Conservation (phyloP, 2,888 invertebrate species). For the Dexiosoma caninum region DNA sequence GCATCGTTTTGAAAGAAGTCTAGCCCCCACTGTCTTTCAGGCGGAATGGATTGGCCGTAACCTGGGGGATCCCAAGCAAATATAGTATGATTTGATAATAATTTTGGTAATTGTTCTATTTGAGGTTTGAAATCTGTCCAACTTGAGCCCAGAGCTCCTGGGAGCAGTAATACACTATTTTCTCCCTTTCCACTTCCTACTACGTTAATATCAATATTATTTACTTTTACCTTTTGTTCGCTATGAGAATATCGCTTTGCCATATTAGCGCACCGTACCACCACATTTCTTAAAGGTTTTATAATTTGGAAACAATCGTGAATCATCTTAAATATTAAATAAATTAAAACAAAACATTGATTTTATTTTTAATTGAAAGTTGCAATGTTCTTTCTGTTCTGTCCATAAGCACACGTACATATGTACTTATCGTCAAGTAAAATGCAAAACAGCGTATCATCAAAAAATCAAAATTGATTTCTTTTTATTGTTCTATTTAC, state of each 20-base stretch:
- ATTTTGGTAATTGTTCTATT: slow-evolving; percentile 80
- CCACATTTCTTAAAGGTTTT: background rate
- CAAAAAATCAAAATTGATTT: too few relatives aligned
- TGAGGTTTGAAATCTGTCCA: slow-evolving; percentile 91
- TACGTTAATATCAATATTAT: slow-evolving; percentile 81
- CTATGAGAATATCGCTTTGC: slow-evolving; percentile 62
- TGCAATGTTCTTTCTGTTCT: too few relatives aligned
- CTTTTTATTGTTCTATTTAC: too few relatives aligned
- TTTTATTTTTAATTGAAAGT: too few relatives aligned
- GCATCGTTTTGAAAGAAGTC: slow-evolving; percentile 89
- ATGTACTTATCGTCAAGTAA: too few relatives aligned
- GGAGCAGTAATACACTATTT: slow-evolving; percentile 83
- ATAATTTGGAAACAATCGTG: background rate
- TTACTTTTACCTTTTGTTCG: slow-evolving; percentile 82
- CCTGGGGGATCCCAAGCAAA: slow-evolving; percentile 91
- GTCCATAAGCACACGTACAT: too few relatives aligned
- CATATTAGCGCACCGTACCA: background rate
- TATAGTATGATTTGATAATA: slow-evolving; percentile 73
- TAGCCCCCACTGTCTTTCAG: slow-evolving; percentile 83
- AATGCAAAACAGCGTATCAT: too few relatives aligned
- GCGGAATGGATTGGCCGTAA: slow-evolving; percentile 90
- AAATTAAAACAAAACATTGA: too few relatives aligned
- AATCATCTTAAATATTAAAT: slow-evolving; percentile 60
- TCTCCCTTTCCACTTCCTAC: slow-evolving; percentile 79
- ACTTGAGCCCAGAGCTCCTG: slow-evolving; percentile 89